These are phyloP conservation scores for Rousettus leschenaultii DNA, from an alignment of 2,113 vertebrate species.

Conservation along the genomic window DNA sequence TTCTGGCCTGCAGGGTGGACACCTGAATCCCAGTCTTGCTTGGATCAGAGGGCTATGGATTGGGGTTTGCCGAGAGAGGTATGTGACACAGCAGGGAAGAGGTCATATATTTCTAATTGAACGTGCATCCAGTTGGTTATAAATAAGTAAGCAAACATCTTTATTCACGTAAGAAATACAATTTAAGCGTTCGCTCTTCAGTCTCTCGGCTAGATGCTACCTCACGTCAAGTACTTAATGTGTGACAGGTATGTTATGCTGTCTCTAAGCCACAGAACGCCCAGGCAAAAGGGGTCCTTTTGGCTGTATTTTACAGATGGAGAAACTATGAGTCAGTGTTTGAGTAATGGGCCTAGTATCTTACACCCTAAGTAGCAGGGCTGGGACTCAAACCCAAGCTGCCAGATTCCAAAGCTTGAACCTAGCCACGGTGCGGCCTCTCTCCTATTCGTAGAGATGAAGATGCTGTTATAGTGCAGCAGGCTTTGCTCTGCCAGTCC, in stretches of 20 bases:
- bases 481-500: neutral
- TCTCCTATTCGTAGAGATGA: neutral
- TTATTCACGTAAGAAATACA: neutral
- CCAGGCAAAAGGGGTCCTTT: neutral
- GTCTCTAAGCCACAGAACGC: neutral
- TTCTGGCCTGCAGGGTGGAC: neutral
- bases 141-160: neutral
- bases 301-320: neutral
- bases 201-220: neutral
- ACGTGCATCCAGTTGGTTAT: neutral
- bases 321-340: neutral
- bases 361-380: neutral
- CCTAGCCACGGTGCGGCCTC: accelerated
- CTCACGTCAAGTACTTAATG: neutral
- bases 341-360: neutral
- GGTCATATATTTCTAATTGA: neutral
- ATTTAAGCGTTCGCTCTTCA: neutral
- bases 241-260: neutral
- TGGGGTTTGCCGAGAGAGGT: neutral
- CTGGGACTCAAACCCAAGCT: neutral
- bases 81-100: neutral
- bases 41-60: neutral
- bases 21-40: neutral
- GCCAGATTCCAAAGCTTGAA: neutral
- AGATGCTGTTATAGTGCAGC: neutral